Conservation (phyloP, 2,113 vertebrate genomes). For the Himantopus leucocephalus region DNA sequence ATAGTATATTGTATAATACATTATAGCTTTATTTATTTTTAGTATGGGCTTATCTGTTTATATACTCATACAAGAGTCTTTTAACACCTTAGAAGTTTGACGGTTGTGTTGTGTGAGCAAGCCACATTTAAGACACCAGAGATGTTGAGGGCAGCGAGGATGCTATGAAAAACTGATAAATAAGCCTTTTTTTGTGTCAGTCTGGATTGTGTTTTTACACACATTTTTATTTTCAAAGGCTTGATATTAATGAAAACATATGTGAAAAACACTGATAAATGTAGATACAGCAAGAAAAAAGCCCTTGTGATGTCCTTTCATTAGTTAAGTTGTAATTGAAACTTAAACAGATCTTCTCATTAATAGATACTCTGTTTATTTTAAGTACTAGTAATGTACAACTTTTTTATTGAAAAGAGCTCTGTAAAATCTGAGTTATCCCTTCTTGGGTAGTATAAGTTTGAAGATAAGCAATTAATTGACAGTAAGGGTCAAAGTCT, state of each 20-base stretch:
- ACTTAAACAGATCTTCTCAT: background rate
- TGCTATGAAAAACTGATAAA: constrained; percentile 62
- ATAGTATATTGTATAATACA: background rate
- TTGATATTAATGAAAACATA: background rate
- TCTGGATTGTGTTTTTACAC: background rate
- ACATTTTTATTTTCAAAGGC: background rate
- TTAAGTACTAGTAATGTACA: background rate
- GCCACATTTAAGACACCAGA: background rate
- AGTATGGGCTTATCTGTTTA: background rate
- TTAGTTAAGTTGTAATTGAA: background rate
- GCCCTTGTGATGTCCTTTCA: background rate
- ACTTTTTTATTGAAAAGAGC: background rate
- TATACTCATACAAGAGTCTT: background rate
- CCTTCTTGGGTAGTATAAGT: background rate
- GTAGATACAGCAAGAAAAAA: background rate
- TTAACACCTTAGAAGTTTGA: background rate
- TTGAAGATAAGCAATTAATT: background rate
- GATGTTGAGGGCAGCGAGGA: background rate
- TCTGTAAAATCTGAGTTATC: background rate
- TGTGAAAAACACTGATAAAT: background rate
- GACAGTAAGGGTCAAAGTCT: background rate
- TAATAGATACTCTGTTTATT: background rate
- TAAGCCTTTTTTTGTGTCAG: constrained; percentile 65
- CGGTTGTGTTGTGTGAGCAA: constrained; percentile 2
- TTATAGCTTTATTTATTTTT: background rate